Percentiles rank a stretch among this genome's conserved stretches.
phyloP scores from a whole-genome alignment of 2,888 invertebrate genomes.

The Eupithecia pulchellata region DNA sequence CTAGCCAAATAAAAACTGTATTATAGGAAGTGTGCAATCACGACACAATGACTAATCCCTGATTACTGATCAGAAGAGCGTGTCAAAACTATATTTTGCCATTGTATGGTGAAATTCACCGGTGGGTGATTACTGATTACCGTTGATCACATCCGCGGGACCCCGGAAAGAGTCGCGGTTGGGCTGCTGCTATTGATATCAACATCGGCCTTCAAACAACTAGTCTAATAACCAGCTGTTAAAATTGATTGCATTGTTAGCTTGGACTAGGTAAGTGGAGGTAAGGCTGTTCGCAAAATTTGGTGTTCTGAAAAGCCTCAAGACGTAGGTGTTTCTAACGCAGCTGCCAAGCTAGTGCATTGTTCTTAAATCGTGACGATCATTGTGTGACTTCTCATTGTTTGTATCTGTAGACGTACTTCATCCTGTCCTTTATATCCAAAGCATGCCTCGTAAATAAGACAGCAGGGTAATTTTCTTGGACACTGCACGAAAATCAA shows the following conservation, averaged over 20 bases:
- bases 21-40: slow-evolving; percentile 70
- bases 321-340: background rate
- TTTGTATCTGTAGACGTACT: slow-evolving; percentile 8
- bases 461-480: background rate
- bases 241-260: slow-evolving; percentile 15
- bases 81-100: slow-evolving; percentile 65
- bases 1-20: slow-evolving; percentile 54
- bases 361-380: slow-evolving; percentile 7
- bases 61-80: slow-evolving; percentile 77
- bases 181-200: slow-evolving; percentile 66
- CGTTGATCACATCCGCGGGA: slow-evolving; percentile 77
- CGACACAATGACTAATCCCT: slow-evolving; percentile 64
- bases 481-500: slow-evolving; percentile 15
- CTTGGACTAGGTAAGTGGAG: background rate
- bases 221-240: slow-evolving; percentile 28
- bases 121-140: slow-evolving; percentile 83
- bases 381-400: slow-evolving; percentile 12
- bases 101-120: slow-evolving; percentile 82
- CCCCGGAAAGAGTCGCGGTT: slow-evolving; percentile 80
- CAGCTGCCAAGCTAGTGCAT: background rate
- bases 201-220: slow-evolving; percentile 57
- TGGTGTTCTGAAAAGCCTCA: background rate
- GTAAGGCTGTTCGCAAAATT: background rate
- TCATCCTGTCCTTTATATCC: slow-evolving; percentile 1
- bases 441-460: slow-evolving; percentile 10